A percentile compares a stretch with the other conserved stretches of the same genome.
phyloP scores from a whole-genome alignment of 1,140 invertebrate genomes.

The Meteorus sp. region DNA sequence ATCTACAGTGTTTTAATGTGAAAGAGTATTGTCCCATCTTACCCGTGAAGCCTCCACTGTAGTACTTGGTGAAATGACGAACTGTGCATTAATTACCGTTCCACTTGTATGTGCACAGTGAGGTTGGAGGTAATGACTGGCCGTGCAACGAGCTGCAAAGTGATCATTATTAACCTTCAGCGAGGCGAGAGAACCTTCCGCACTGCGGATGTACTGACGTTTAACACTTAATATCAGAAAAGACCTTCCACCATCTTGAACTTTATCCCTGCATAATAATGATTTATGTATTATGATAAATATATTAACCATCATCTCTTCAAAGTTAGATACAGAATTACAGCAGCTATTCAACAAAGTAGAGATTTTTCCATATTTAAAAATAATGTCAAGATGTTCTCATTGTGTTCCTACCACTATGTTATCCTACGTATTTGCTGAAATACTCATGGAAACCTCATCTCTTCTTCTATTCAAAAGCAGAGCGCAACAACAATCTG shows the following conservation, averaged over 20 bases:
- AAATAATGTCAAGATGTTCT: too few relatives aligned
- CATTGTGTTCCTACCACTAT: too few relatives aligned
- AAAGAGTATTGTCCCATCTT: background rate
- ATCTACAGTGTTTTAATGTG: too few relatives aligned
- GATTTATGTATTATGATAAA: too few relatives aligned
- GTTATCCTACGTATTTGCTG: too few relatives aligned
- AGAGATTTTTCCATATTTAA: too few relatives aligned
- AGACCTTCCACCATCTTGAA: background rate
- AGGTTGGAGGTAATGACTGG: slow-evolving; percentile 16
- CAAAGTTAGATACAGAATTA: too few relatives aligned
- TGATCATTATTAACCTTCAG: slow-evolving; percentile 21
- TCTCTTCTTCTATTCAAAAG: background rate
- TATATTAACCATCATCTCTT: too few relatives aligned
- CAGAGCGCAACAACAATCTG: slow-evolving; percentile 57
- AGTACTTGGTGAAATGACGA: slow-evolving; percentile 7
- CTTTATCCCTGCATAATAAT: background rate
- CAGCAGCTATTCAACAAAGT: background rate
- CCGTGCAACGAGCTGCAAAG: slow-evolving; percentile 17
- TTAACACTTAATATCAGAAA: slow-evolving; percentile 14
- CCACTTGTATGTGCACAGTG: background rate
- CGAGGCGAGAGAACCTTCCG: slow-evolving; percentile 6
- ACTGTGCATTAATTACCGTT: slow-evolving; percentile 17
- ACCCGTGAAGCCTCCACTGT: background rate
- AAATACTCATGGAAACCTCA: too few relatives aligned
- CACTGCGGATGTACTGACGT: slow-evolving; percentile 8